A percentile compares a stretch with the other conserved stretches of the same genome.
Evolutionary conservation across 2,797 vertebrate species (phyloP).

Genomic region (Eospalax fontanierii): DNA sequence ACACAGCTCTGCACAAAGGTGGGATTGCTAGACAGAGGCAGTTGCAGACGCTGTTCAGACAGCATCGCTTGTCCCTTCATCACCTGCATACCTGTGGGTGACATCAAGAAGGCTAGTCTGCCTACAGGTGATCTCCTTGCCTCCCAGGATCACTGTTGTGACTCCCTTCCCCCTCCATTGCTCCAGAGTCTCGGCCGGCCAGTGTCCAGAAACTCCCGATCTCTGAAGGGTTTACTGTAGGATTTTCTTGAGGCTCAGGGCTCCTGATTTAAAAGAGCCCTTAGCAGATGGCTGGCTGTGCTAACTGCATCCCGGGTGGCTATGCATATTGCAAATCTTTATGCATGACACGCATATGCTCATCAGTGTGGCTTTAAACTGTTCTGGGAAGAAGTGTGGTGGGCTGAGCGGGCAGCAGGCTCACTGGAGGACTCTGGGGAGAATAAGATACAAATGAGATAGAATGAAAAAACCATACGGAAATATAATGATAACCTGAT

Average conservation of each 20-base stretch:
- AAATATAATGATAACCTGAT: background rate
- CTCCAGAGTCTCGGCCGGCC: background rate
- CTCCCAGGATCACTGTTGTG: background rate
- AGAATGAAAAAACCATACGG: background rate
- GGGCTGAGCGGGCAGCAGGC: background rate
- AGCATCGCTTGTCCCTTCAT: background rate
- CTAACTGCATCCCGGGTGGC: background rate
- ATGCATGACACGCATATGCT: background rate
- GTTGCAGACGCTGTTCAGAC: background rate
- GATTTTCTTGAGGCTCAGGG: background rate
- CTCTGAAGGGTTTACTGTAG: background rate
- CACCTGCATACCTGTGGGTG: background rate
- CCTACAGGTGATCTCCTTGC: background rate
- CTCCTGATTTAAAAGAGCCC: slow-evolving; percentile 1
- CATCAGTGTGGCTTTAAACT: background rate
- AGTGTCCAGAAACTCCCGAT: background rate
- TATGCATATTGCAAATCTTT: background rate
- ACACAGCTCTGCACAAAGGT: background rate
- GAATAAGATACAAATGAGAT: background rate
- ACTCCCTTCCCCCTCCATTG: background rate
- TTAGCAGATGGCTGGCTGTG: background rate
- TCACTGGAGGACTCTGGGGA: background rate
- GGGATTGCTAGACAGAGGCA: background rate
- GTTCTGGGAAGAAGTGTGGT: background rate
- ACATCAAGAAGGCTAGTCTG: background rate